phyloP scores from a whole-genome alignment of 1,140 invertebrate genomes.

The Brachystomella parvula region DNA sequence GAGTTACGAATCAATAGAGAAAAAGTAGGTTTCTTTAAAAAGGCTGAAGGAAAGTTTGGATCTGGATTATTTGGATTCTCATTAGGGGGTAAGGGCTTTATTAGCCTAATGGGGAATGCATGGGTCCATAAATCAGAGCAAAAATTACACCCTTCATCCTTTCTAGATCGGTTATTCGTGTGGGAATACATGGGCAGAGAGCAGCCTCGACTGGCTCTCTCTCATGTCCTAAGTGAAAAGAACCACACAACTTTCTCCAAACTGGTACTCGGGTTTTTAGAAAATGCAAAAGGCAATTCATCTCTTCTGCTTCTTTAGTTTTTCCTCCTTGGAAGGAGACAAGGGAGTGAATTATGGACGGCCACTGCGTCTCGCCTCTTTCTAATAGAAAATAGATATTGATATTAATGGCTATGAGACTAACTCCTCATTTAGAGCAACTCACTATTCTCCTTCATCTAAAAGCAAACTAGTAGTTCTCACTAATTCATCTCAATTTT shows the following conservation, averaged over 20 bases:
- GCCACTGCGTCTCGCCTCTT: background rate
- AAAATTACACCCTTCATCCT: conserved; percentile 38
- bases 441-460: no score
- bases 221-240: conserved; percentile 4
- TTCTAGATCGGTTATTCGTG: conserved; percentile 9
- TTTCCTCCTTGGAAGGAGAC: conserved; percentile 7
- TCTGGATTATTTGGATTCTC: conserved; percentile 20
- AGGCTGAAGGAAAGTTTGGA: background rate
- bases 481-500: no score
- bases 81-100: conserved; percentile 36
- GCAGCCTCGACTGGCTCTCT: background rate
- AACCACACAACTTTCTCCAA: background rate
- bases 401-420: background rate
- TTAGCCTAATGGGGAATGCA: conserved; percentile 38
- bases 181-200: background rate
- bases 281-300: conserved; percentile 9
- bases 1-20: conserved; percentile 1
- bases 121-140: conserved; percentile 33
- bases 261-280: no score
- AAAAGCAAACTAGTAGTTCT: no score
- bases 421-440: conserved; percentile 1
- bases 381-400: conserved; percentile 12
- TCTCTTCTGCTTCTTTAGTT: conserved; percentile 19
- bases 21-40: background rate
- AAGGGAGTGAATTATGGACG: conserved; percentile 8